Conservation (phyloP, 2,113 vertebrate species). For the Dromas ardeola region DNA sequence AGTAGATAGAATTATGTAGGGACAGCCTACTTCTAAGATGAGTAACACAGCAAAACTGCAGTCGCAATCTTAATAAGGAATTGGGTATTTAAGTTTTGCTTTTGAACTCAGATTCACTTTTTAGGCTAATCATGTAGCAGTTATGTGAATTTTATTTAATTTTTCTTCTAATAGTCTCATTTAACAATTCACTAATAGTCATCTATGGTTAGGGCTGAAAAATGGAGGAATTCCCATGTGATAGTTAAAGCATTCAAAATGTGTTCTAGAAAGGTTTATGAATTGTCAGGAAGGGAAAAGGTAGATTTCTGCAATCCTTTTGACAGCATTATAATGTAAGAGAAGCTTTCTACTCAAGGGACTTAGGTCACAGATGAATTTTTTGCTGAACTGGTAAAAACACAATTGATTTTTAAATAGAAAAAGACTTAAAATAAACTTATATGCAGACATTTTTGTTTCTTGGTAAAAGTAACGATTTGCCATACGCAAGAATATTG, state of each 20-base stretch:
- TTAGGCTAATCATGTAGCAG: not conserved
- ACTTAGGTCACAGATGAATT: not conserved
- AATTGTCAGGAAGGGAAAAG: not conserved
- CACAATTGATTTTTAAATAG: not conserved
- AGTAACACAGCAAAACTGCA: not conserved
- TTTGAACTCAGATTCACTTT: not conserved
- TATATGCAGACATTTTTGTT: not conserved
- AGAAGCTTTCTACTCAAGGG: not conserved
- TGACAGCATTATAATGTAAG: not conserved
- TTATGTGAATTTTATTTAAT: not conserved
- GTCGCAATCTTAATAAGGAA: not conserved
- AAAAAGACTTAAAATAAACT: not conserved
- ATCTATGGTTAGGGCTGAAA: not conserved
- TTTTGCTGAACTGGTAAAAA: not conserved
- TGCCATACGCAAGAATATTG: not conserved
- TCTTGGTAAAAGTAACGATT: not conserved
- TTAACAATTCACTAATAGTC: not conserved
- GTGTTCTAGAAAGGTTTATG: not conserved
- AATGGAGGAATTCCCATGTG: not conserved
- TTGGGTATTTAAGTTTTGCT: not conserved
- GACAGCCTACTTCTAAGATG: not conserved
- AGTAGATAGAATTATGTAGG: not conserved
- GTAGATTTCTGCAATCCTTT: not conserved
- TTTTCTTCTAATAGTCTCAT: not conserved
- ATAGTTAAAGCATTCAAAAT: not conserved